Evolutionary conservation across 2,888 invertebrate species (phyloP), one percentile per base, ranked within the genome.

Genomic region (Agonopterix arenella): DNA sequence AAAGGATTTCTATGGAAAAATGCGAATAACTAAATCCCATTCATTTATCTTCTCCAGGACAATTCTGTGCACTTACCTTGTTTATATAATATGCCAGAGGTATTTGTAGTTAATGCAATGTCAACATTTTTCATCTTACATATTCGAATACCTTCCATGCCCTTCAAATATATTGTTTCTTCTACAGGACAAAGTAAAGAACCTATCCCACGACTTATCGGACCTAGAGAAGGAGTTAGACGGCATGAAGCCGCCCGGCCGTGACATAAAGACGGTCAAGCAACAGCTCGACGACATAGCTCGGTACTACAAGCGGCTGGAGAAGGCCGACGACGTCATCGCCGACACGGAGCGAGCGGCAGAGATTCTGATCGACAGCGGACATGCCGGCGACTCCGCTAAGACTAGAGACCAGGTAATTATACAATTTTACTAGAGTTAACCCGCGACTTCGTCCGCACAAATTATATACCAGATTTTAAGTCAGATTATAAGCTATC

Each of bases 191-290:
- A 94, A 95, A 83, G 93, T 97, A 10, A 97, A 97, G 80, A 90
- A 81, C 42, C 88, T 97, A 1, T 92, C 93, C 13, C 91, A 93
- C 56, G 95, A 97, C 71, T 81, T 98, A 2, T 91, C 93, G 0
- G 93, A 92, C 49, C 80, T 98, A 48, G 98, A 98, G 71, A 92
- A 93, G 50, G 96, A 97, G 59, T 82, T 98, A 40, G 96, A 97
- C 66, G 85, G 91, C 38, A 95, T 98, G 92, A 94, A 94, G 68
- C 94, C 98, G 0, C 94, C 97, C 0, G 97, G 94, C 1, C 91
- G 98, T 11, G 98, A 98, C 74, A 91, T 97, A 44, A 95, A 96
- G 73, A 93, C 93, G 0, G 95, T 98, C 0, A 91, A 93, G 28
- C 90, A 88, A 5, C 98, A 98, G 81, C 90, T 97, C 44, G 95